Evolutionary conservation across 2,888 invertebrate species (phyloP).

Genomic region (Pemphredon lugubris): DNA sequence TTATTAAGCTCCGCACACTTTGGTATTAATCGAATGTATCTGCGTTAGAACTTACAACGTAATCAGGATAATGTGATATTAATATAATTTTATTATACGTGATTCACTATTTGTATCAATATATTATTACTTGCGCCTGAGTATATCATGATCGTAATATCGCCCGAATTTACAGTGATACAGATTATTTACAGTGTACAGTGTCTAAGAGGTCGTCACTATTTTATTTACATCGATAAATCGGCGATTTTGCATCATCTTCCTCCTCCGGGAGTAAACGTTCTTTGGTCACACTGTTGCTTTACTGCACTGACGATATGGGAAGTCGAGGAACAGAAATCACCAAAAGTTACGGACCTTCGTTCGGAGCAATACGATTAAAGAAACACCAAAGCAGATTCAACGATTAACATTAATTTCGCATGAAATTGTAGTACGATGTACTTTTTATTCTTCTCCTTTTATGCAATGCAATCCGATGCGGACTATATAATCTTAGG

Average conservation of each 20-base stretch:
- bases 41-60: conserved; percentile 40
- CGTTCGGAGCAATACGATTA: not conserved
- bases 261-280: not conserved
- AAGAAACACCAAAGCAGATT: not conserved
- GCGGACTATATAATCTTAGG: not conserved
- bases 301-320: not conserved
- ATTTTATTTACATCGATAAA: conserved; percentile 18
- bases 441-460: not conserved
- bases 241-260: conserved; percentile 1
- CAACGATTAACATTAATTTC: not conserved
- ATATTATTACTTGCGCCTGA: conserved; percentile 61
- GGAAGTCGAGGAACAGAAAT: not conserved
- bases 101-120: conserved; percentile 51
- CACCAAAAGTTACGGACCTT: not conserved
- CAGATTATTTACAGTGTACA: conserved; percentile 16
- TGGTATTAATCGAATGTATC: conserved; percentile 71
- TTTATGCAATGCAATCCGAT: not conserved
- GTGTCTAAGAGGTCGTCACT: not conserved
- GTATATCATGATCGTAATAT: conserved; percentile 49
- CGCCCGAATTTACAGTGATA: conserved; percentile 34
- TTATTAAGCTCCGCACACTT: conserved; percentile 68
- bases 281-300: conserved; percentile 6
- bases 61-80: conserved; percentile 51
- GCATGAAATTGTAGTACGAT: not conserved
- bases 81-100: conserved; percentile 52